Evolutionary conservation across 2,888 invertebrate genomes (phyloP), one percentile per base, ranked within the genome.

Genomic region (Melieria crassipennis): DNA sequence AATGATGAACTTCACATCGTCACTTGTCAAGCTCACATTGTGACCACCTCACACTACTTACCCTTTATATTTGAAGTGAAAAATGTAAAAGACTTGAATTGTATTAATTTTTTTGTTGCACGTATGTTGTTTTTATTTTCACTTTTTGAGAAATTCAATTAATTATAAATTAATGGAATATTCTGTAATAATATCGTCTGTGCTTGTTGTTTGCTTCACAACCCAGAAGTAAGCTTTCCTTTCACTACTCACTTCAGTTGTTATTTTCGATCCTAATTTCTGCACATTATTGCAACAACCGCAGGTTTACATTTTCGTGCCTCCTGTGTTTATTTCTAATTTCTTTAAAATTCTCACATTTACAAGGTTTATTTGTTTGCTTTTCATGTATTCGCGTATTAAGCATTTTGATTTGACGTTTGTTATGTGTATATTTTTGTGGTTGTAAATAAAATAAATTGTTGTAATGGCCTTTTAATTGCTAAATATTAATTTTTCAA

Each of bases 111-210:
- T 30, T 30, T 30, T 30, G 30, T 30, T 30, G 30, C 30, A 30
- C 30, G 30, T 30, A 30, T 30, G 30, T 30, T 30, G 30, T 30
- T 30, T 30, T 30, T 30, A 30, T 30, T 30, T 30, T 30, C 30
- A 57, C 47, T 47, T 66, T 30, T 70, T 42, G 62, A 65, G 60
- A 61, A 67, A 68, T 47, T 71, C 65, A 65, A 70, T 73, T 30
- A 30, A 30, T 30, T 30, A 30, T 30, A 30, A 30, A 30, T 30
- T 30, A 30, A 30, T 30, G 30, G 30, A 30, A 30, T 30, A 30
- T 30, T 30, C 30, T 30, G 30, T 30, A 30, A 30, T 30, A 30
- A 30, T 30, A 30, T 30, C 30, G 30, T 30, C 30, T 55, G n/a
- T 7, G n/a, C 7, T 13, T 55, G 7, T 55, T 55, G 55, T 55